Base-by-base conservation (phyloP, 2,797 vertebrate genomes). In the Rousettus madagascariensis region DNA sequence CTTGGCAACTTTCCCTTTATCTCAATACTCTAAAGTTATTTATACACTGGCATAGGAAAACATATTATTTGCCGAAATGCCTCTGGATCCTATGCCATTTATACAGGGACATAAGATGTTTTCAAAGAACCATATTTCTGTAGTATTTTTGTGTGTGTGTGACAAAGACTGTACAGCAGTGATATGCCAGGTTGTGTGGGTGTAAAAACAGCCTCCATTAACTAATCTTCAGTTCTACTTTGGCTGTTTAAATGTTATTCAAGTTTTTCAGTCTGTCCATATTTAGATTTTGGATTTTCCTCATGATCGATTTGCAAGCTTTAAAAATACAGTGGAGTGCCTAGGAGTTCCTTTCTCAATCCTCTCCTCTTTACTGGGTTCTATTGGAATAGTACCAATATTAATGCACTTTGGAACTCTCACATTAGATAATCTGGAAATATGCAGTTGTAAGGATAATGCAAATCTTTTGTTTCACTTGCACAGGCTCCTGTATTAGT, bases 61-160 rank as follows among this genome's bases (percentile, higher is more conserved):
- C 75, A 94, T 75, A 97, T 97, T 97, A 97, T 97, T 97, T 97
- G 86, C 94, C 95, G 93, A 97, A 96, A 85, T 91, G 94, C 90
- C 95, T 93, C 91, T 57, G 30, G 93, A 97, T 93, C 90, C 96
- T 96, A 83, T 97, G 96, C 94, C 96, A 96, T 94, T 97, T 95
- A 68, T 91, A 74, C 69, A 90, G 91, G 77, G 90, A 97, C 94
- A 96, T 95, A 97, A 97, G 96, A 97, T 97, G 93, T 97, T 97
- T 97, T 96, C 94, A 94, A 96, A 97, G 95, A 94, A 96, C 93
- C 96, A 96, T 96, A 97, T 97, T 97, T 96, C 96, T 90, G 75
- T 96, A 89, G 89, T 96, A 94, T 96, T 97, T 97, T 97, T 94
- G 38, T 97, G 94, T 33, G 33, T 61, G 59, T 61, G 59, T 61